Evolutionary conservation across 2,888 invertebrate species (phyloP).

Genomic region (Leptopilina drosophilae): DNA sequence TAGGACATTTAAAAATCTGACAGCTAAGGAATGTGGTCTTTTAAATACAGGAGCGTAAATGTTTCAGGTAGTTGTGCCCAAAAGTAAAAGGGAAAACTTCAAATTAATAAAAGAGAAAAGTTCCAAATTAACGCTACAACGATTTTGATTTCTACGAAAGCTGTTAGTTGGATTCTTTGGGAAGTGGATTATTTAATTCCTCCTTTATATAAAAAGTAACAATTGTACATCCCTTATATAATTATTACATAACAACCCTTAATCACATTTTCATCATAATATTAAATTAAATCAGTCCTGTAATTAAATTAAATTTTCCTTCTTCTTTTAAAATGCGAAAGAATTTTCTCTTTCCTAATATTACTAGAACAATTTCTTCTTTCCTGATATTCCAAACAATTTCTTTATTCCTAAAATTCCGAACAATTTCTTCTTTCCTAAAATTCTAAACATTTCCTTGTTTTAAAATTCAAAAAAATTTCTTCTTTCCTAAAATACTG

Average conservation of each 20-base stretch:
- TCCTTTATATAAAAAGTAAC: constrained; percentile 5
- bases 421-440: too few species aligned
- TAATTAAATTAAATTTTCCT: neutral
- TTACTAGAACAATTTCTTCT: too few species aligned
- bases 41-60: constrained; percentile 16
- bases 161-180: neutral
- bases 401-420: too few species aligned
- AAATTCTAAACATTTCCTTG: too few species aligned
- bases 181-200: constrained; percentile 9
- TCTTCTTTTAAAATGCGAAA: too few species aligned
- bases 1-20: neutral
- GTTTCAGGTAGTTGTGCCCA: constrained; percentile 11
- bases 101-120: neutral
- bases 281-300: neutral
- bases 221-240: constrained; percentile 5
- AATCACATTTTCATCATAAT: neutral
- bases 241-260: constrained; percentile 3
- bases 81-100: neutral
- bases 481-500: too few species aligned
- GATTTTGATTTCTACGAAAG: neutral
- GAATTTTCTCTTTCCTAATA: too few species aligned
- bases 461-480: too few species aligned
- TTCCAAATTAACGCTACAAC: neutral
- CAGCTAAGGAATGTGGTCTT: constrained; percentile 11
- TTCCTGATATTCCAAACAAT: too few species aligned